A percentile compares a stretch with the other conserved stretches of the same genome.
phyloP scores from a whole-genome alignment of 92 coral and sea anemone genomes.

The Palythoa grandis region DNA sequence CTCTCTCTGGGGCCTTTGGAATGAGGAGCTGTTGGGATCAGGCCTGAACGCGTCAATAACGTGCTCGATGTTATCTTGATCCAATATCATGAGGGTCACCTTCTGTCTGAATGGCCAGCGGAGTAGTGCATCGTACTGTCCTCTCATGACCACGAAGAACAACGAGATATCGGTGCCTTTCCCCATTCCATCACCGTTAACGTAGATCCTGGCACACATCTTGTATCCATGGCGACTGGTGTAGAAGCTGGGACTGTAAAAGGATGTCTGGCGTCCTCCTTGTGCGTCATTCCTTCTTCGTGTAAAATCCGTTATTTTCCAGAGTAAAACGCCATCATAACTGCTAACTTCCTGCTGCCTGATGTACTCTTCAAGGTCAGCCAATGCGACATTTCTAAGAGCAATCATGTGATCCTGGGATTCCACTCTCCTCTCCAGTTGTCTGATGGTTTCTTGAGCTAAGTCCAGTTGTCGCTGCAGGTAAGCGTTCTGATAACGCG shows the following conservation, averaged over 20 bases:
- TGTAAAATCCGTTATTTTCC: constrained; percentile 50
- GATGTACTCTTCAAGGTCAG: too few species aligned
- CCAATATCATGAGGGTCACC: constrained; percentile 51
- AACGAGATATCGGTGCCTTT: constrained; percentile 64
- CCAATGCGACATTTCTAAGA: too few species aligned
- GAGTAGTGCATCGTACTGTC: constrained; percentile 28
- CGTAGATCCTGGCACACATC: constrained; percentile 81
- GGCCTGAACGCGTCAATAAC: constrained; percentile 86
- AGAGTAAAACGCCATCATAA: constrained; percentile 30
- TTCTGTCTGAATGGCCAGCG: constrained; percentile 36
- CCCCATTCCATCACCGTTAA: constrained; percentile 86
- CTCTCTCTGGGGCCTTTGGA: constrained; percentile 80
- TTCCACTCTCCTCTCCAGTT: too few species aligned
- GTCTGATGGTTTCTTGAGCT: too few species aligned
- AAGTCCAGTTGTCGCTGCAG: too few species aligned
- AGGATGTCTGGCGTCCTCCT: constrained; percentile 25
- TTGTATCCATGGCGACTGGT: constrained; percentile 81
- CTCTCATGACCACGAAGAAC: constrained; percentile 61
- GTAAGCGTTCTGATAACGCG: too few species aligned
- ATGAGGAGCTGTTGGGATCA: constrained; percentile 85
- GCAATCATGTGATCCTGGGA: too few species aligned
- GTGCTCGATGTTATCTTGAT: constrained; percentile 82
- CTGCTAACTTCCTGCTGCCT: too few species aligned
- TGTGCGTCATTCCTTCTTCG: constrained; percentile 41
- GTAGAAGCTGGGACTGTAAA: constrained; percentile 71